Evolutionary conservation across 2,888 invertebrate genomes (phyloP).

Genomic region (Ophraella communa): DNA sequence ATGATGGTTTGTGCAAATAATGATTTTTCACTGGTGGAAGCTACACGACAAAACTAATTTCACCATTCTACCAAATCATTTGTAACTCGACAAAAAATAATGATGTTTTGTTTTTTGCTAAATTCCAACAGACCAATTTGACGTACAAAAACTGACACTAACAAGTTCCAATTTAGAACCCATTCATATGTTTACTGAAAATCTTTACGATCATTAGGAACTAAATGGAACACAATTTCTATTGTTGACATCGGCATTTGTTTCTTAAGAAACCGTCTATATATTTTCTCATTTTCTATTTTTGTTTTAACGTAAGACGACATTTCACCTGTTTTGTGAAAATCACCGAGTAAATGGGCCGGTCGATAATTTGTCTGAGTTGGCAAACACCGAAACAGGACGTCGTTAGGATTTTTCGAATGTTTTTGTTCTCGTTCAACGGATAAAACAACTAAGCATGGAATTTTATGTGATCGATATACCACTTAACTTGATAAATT

Average conservation of each 20-base stretch:
- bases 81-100: neutral
- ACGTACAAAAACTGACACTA: neutral
- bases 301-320: conserved; percentile 8
- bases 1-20: no score
- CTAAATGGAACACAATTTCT: conserved; percentile 6
- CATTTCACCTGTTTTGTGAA: conserved; percentile 22
- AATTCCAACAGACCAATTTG: neutral
- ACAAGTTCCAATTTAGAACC: conserved; percentile 7
- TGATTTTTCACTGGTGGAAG: no score
- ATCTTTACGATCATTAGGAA: conserved; percentile 15
- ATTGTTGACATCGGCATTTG: conserved; percentile 12
- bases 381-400: conserved; percentile 29
- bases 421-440: conserved; percentile 14
- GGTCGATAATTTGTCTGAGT: conserved; percentile 31
- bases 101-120: neutral
- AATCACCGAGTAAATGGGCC: conserved; percentile 20
- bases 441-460: neutral
- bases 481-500: neutral
- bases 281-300: conserved; percentile 9
- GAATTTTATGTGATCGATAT: neutral
- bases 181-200: conserved; percentile 4
- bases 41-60: no score
- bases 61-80: neutral
- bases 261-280: neutral
- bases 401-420: conserved; percentile 29